Conservation (phyloP, 2,888 invertebrate species). For the Thysanoteuthis rhombus region DNA sequence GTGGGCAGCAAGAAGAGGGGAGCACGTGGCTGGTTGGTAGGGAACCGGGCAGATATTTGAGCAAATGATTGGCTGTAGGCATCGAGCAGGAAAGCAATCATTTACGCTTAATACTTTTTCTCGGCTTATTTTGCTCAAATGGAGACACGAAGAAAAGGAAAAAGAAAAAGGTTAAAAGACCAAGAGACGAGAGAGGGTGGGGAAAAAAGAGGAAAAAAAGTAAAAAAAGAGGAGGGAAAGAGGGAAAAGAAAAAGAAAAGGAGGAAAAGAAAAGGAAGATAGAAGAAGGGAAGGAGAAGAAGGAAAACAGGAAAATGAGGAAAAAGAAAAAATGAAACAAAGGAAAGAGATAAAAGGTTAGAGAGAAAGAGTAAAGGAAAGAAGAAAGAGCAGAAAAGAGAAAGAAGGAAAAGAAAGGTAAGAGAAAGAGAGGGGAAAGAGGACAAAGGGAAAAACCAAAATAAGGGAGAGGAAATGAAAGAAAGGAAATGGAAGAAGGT, state of each 20-base stretch:
- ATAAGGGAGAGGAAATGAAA: background rate
- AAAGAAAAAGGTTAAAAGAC: background rate
- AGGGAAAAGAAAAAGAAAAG: background rate
- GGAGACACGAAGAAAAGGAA: background rate
- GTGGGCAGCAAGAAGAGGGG: too few species aligned
- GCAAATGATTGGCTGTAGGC: background rate
- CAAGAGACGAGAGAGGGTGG: background rate
- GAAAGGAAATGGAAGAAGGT: fast-evolving
- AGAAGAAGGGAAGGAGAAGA: too few species aligned
- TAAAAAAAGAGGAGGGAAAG: background rate
- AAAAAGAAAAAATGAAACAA: background rate
- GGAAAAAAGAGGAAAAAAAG: background rate
- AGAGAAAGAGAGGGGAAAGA: background rate
- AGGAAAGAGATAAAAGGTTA: background rate
- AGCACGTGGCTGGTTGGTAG: background rate
- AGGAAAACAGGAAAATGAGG: background rate
- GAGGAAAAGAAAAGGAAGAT: too few species aligned
- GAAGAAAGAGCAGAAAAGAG: background rate
- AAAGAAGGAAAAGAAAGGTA: background rate
- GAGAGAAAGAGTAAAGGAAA: background rate
- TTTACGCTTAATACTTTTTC: background rate
- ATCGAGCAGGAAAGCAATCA: background rate
- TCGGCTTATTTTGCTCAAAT: background rate
- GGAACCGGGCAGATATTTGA: background rate
- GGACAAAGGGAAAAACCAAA: background rate